Percentiles rank a stretch among this genome's conserved stretches.
Evolutionary conservation across 2,797 vertebrate species (phyloP).

Genomic region (Chelidonichthys spinosus): DNA sequence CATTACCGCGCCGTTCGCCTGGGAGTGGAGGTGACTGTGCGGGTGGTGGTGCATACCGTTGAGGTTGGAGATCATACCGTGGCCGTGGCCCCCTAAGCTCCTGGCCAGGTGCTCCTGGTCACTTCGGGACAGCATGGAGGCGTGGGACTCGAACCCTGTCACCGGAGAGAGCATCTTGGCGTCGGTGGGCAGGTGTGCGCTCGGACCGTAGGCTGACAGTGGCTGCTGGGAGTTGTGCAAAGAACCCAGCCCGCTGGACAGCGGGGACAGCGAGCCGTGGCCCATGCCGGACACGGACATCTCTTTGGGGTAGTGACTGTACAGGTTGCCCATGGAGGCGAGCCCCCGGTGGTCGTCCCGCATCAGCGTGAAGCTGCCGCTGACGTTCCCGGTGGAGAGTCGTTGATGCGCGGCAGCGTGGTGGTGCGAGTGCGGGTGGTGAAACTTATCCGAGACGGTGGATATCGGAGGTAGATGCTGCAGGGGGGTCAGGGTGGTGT

Average conservation of each 20-base stretch:
- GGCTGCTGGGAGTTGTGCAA: conserved; percentile 93
- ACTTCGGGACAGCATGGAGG: conserved; percentile 93
- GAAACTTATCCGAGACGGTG: conserved; percentile 96
- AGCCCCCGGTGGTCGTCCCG: conserved; percentile 93
- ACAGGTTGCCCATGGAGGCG: conserved; percentile 94
- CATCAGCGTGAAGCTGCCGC: conserved; percentile 96
- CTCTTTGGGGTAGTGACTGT: conserved; percentile 96
- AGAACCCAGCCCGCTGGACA: conserved; percentile 92
- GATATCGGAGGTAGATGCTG: conserved; percentile 96
- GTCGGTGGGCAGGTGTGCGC: conserved; percentile 90
- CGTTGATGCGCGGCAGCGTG: conserved; percentile 88
- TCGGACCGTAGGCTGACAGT: conserved; percentile 90
- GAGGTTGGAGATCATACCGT: conserved; percentile 90
- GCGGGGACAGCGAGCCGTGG: conserved; percentile 91
- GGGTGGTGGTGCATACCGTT: conserved; percentile 92
- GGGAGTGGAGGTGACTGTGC: conserved; percentile 88
- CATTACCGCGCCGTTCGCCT: conserved; percentile 87
- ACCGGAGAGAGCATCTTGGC: conserved; percentile 92
- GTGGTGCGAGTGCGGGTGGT: conserved; percentile 87
- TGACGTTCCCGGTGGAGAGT: conserved; percentile 91
- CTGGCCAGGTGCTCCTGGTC: conserved; percentile 92
- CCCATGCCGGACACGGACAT: conserved; percentile 94
- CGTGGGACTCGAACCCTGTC: conserved; percentile 92
- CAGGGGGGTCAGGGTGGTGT: conserved; percentile 95
- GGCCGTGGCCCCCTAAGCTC: conserved; percentile 89